Conservation (phyloP, 2,797 vertebrate species). For the Falco berigora region DNA sequence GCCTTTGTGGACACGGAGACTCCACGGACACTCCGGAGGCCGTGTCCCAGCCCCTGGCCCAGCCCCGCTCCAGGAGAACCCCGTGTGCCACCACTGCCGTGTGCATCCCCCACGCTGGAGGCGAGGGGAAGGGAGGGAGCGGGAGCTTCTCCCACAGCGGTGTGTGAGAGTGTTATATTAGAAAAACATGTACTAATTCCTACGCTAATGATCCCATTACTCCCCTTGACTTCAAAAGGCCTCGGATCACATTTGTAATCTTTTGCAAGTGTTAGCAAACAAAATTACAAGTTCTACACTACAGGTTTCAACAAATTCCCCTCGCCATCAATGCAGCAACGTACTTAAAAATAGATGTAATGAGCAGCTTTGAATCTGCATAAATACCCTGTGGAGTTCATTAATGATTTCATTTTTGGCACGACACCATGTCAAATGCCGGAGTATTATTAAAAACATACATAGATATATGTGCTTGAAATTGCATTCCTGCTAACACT, state of each 20-base stretch:
- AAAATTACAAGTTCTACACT: slow-evolving; percentile 40
- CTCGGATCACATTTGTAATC: slow-evolving; percentile 2
- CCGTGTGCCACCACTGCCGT: rapidly evolving
- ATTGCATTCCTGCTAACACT: background rate
- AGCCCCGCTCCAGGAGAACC: background rate
- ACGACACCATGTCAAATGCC: background rate
- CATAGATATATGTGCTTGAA: background rate
- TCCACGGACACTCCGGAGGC: background rate
- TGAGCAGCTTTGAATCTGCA: slow-evolving; percentile 25
- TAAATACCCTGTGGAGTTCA: slow-evolving; percentile 31
- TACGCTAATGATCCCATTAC: slow-evolving; percentile 16
- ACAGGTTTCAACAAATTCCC: slow-evolving; percentile 53
- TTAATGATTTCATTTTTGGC: slow-evolving; percentile 48
- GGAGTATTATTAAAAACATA: slow-evolving; percentile 25
- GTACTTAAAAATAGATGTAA: slow-evolving; percentile 44
- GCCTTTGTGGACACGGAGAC: background rate
- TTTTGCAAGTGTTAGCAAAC: slow-evolving; percentile 54
- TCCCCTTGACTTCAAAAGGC: slow-evolving; percentile 38
- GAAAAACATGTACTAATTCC: slow-evolving; percentile 22
- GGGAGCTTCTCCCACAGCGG: background rate
- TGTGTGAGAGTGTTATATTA: background rate
- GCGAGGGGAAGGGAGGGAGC: background rate
- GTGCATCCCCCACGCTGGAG: background rate
- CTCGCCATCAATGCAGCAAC: background rate
- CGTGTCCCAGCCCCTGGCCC: background rate